Evolutionary conservation across 1,140 invertebrate genomes (phyloP).

Genomic region (Tyrophagus putrescentiae): DNA sequence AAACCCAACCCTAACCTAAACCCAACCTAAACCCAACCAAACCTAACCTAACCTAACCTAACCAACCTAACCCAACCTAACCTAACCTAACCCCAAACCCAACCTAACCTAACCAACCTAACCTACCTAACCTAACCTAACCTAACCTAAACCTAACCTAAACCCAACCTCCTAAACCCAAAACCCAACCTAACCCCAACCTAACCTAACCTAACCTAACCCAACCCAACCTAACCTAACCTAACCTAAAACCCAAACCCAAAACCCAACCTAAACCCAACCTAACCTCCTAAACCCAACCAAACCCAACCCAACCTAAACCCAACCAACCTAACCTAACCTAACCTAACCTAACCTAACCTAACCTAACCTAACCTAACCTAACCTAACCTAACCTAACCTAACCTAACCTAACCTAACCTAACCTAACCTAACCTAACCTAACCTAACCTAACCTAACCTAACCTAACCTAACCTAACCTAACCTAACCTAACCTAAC

Average conservation of each 20-base stretch:
- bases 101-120: conserved; percentile 26
- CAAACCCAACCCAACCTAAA: conserved; percentile 27
- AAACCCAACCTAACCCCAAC: conserved; percentile 27
- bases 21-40: conserved; percentile 26
- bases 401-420: conserved; percentile 23
- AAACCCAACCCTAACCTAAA: conserved; percentile 26
- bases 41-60: conserved; percentile 29
- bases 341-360: conserved; percentile 26
- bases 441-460: conserved; percentile 28
- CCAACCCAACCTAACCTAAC: conserved; percentile 32
- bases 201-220: conserved; percentile 30
- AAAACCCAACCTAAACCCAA: conserved; percentile 32
- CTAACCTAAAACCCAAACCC: conserved; percentile 28
- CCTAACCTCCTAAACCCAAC: conserved; percentile 29
- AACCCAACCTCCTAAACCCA: conserved; percentile 29
- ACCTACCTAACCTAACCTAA: conserved; percentile 28
- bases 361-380: conserved; percentile 26
- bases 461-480: conserved; percentile 28
- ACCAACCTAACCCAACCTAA: conserved; percentile 23
- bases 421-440: conserved; percentile 27
- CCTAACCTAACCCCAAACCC: conserved; percentile 25
- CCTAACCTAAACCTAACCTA: conserved; percentile 29
- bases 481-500: conserved; percentile 25
- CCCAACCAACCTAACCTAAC: conserved; percentile 23
- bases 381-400: conserved; percentile 23